phyloP scores from a whole-genome alignment of 2,888 invertebrate species.

The Synanthedon vespiformis region DNA sequence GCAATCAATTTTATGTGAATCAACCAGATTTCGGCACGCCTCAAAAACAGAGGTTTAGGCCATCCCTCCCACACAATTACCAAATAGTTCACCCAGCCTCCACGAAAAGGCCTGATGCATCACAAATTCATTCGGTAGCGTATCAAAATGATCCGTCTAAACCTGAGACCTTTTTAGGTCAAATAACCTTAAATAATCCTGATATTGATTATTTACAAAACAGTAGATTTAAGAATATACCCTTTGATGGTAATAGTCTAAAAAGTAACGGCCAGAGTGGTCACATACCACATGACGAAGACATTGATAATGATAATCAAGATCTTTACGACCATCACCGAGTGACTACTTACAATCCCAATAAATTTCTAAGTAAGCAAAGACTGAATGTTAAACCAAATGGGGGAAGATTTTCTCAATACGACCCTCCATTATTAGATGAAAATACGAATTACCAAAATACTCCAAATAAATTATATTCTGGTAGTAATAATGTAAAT shows the following conservation, averaged over 20 bases:
- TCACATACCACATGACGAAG: conserved; percentile 50
- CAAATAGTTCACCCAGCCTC: conserved; percentile 59
- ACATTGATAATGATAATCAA: conserved; percentile 50
- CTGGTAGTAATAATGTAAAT: conserved; percentile 22
- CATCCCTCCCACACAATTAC: conserved; percentile 53
- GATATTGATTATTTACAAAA: conserved; percentile 63
- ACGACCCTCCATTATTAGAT: conserved; percentile 23
- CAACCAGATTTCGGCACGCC: conserved; percentile 52
- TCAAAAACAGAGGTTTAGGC: conserved; percentile 51
- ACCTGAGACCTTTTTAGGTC: conserved; percentile 73
- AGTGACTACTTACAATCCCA: conserved; percentile 62
- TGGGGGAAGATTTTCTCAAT: conserved; percentile 33
- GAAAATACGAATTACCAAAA: conserved; percentile 24
- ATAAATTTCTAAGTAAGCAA: conserved; percentile 43
- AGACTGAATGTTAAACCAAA: conserved; percentile 48
- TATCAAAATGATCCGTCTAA: conserved; percentile 72
- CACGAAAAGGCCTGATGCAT: conserved; percentile 68
- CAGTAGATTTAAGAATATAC: conserved; percentile 55
- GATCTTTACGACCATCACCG: conserved; percentile 54
- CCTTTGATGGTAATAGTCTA: conserved; percentile 61
- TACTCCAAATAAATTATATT: conserved; percentile 23
- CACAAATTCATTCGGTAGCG: conserved; percentile 68
- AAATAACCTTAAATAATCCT: conserved; percentile 73
- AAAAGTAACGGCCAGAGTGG: conserved; percentile 57
- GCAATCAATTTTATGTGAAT: conserved; percentile 55